These are phyloP conservation scores for Brachionus sp. DNA, from an alignment of 1,140 invertebrate species.

Conservation along the genomic window DNA sequence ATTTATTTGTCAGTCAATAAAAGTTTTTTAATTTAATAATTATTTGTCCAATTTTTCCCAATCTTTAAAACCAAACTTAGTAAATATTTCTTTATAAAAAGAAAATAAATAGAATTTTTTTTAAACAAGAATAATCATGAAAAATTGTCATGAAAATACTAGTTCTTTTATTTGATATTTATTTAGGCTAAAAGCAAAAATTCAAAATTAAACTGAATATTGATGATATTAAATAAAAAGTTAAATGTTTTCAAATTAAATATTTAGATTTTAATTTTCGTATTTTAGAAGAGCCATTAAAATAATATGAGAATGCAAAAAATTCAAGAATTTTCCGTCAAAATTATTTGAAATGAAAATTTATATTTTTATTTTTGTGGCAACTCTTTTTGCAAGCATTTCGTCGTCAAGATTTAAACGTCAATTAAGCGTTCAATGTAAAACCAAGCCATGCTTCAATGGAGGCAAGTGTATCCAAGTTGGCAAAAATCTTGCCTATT, in stretches of 20 bases:
- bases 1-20: no score
- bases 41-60: neutral
- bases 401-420: neutral
- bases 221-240: neutral
- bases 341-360: neutral
- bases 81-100: neutral
- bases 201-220: neutral
- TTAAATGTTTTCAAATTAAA: neutral
- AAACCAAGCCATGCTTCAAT: neutral
- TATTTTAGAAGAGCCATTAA: neutral
- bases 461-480: conserved; percentile 7
- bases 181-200: neutral
- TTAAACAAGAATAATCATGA: neutral
- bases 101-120: no score
- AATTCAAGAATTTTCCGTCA: neutral
- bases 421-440: neutral
- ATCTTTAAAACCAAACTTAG: neutral
- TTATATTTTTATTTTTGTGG: neutral
- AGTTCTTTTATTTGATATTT: neutral
- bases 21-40: no score
- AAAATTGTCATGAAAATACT: neutral
- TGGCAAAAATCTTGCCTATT: neutral
- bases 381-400: neutral
- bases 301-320: neutral
- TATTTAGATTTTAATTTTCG: neutral